phyloP scores from a whole-genome alignment of 2,797 vertebrate genomes.

The Notamacropus eugenii region DNA sequence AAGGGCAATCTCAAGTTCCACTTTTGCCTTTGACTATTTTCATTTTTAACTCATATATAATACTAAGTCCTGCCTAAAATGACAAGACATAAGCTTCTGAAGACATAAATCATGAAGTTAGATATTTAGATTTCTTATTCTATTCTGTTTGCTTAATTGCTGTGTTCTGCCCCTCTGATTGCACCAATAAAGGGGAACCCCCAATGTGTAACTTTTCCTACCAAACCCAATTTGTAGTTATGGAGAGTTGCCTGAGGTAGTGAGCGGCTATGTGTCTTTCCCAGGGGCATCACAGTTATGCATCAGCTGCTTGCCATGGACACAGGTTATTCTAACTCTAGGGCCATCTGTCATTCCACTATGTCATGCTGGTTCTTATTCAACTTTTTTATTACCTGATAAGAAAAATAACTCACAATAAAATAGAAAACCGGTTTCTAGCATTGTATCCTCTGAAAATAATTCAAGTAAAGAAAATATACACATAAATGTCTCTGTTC shows the following conservation, averaged over 20 bases:
- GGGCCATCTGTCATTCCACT: not conserved
- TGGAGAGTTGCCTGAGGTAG: not conserved
- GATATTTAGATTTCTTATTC: constrained; percentile 7
- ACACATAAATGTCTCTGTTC: not conserved
- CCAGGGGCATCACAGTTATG: not conserved
- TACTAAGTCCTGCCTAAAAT: not conserved
- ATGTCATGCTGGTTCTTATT: not conserved
- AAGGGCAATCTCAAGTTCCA: not conserved
- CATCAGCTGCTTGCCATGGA: not conserved
- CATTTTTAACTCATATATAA: not conserved
- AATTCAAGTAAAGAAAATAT: constrained; percentile 10
- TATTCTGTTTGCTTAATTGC: not conserved
- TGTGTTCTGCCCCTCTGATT: not conserved
- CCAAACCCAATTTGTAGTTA: not conserved
- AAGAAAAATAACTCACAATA: not conserved
- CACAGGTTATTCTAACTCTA: not conserved
- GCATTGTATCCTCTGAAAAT: constrained; percentile 5
- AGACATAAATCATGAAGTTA: constrained; percentile 1
- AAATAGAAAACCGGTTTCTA: not conserved
- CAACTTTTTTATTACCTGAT: not conserved
- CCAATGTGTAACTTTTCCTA: not conserved
- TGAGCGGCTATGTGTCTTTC: not conserved
- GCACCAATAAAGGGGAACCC: not conserved
- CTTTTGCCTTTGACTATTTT: not conserved
- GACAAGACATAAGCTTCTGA: constrained; percentile 24